Conservation (phyloP, 2,113 vertebrate genomes). For the Dicerorhinus sumatrensis region DNA sequence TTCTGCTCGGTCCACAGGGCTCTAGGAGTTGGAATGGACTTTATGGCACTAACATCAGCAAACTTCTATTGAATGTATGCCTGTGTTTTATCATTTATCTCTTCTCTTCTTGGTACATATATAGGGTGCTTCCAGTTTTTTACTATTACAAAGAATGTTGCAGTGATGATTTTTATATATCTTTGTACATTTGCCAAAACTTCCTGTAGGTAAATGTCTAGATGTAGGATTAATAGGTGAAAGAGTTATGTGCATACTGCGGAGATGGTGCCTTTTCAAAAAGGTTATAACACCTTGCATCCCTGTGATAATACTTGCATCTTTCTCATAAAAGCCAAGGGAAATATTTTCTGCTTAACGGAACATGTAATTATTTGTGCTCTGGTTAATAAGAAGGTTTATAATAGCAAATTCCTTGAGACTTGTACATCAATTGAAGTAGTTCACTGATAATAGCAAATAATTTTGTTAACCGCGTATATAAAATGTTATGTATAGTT, state of each 20-base stretch:
- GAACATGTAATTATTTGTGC: background rate
- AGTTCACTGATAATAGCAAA: background rate
- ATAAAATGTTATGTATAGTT: background rate
- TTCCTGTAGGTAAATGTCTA: background rate
- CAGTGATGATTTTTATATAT: background rate
- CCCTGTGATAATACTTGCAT: background rate
- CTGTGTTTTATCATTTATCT: background rate
- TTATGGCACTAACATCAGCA: too few relatives aligned
- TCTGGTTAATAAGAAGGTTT: background rate
- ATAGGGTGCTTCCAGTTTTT: background rate
- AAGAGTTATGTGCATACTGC: background rate
- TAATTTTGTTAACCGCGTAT: background rate
- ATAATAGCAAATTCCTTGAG: conserved; percentile 12
- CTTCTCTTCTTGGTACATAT: background rate
- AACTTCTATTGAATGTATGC: background rate
- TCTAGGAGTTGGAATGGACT: too few relatives aligned
- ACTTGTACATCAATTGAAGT: background rate
- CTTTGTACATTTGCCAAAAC: background rate
- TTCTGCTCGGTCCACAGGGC: too few relatives aligned
- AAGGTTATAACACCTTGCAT: background rate
- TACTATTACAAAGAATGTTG: background rate
- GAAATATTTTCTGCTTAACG: background rate
- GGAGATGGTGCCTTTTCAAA: background rate
- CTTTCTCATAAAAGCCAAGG: background rate
- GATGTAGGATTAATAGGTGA: background rate